Percentiles rank a stretch among this genome's conserved stretches.
phyloP scores from a whole-genome alignment of 2,888 invertebrate genomes.

The Hypsopygia costalis region DNA sequence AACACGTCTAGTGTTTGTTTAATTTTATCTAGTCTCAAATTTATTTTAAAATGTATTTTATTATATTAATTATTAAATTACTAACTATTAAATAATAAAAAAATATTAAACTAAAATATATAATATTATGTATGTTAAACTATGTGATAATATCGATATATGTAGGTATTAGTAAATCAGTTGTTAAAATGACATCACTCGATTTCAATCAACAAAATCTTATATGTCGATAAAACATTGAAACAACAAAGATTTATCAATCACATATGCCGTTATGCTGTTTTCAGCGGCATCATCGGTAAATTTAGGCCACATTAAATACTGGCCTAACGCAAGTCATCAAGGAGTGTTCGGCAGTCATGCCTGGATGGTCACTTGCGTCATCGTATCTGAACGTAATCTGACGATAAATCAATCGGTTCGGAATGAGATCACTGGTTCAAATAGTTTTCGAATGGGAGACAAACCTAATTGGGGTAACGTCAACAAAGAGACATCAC shows the following conservation, averaged over 20 bases:
- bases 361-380: conserved; percentile 67
- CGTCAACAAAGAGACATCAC: conserved; percentile 22
- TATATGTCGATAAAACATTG: neutral
- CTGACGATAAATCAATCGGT: conserved; percentile 63
- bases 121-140: too few species aligned
- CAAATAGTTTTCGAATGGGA: conserved; percentile 49
- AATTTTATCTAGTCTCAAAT: too few species aligned
- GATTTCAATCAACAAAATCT: neutral
- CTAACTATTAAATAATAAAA: too few species aligned
- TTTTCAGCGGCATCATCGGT: conserved; percentile 48
- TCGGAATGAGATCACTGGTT: conserved; percentile 73
- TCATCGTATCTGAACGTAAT: conserved; percentile 62
- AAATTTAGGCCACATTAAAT: conserved; percentile 54
- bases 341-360: conserved; percentile 72
- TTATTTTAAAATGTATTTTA: too few species aligned
- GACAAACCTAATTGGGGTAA: conserved; percentile 50
- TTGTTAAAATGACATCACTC: neutral
- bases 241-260: neutral
- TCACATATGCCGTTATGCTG: neutral
- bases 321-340: conserved; percentile 41
- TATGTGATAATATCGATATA: too few species aligned
- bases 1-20: too few species aligned
- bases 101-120: too few species aligned
- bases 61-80: too few species aligned
- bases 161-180: too few species aligned